phyloP scores from a whole-genome alignment of 1,140 invertebrate genomes.

The Psix sp. region DNA sequence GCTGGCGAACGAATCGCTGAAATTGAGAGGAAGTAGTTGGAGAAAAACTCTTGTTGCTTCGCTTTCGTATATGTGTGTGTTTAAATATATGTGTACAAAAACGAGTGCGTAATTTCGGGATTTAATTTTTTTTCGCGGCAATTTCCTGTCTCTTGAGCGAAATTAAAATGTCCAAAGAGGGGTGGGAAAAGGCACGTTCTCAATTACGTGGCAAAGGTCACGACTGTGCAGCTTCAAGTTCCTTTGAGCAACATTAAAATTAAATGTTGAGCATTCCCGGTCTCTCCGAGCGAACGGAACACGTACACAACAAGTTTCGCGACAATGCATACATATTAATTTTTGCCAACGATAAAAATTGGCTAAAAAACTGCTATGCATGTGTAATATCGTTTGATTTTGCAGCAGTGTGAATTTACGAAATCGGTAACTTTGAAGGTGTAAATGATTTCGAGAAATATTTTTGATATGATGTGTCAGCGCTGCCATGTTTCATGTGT shows the following conservation, averaged over 20 bases:
- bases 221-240: slow-evolving; percentile 34
- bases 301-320: slow-evolving; percentile 31
- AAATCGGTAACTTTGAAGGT: slow-evolving; percentile 1
- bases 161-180: slow-evolving; percentile 50
- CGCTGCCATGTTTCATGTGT: slow-evolving; percentile 24
- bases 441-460: slow-evolving; percentile 37
- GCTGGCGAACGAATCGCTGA: no score
- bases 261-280: slow-evolving; percentile 34
- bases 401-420: neutral
- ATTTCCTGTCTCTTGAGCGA: slow-evolving; percentile 42
- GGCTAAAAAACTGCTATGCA: no score
- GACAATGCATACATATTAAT: slow-evolving; percentile 31
- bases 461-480: slow-evolving; percentile 30
- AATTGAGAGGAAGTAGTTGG: neutral
- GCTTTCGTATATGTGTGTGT: slow-evolving; percentile 11
- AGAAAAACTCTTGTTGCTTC: slow-evolving; percentile 7
- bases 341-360: no score
- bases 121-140: slow-evolving; percentile 41
- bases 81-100: no score
- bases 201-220: slow-evolving; percentile 45
- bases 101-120: slow-evolving; percentile 37
- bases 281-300: slow-evolving; percentile 7
- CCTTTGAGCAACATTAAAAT: slow-evolving; percentile 45
- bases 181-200: slow-evolving; percentile 24
- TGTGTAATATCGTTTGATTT: no score